A percentile compares a stretch with the other conserved stretches of the same genome.
phyloP scores from a whole-genome alignment of 2,888 invertebrate genomes.

The Pammene aurita region DNA sequence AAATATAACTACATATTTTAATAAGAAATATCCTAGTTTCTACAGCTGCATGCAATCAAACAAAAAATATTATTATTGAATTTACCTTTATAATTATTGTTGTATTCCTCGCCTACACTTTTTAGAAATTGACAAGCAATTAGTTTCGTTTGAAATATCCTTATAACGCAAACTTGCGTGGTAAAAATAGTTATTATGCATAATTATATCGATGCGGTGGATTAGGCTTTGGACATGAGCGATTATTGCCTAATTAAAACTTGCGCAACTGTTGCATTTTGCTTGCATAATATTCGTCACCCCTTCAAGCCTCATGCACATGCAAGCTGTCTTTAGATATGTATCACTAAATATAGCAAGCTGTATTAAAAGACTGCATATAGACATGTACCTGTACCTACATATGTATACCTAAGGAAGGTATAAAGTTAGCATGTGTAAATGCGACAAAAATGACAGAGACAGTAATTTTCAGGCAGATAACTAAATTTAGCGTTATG shows the following conservation, averaged over 20 bases:
- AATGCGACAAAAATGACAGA: no score
- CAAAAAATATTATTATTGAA: not conserved
- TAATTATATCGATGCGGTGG: constrained; percentile 21
- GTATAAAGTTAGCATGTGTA: no score
- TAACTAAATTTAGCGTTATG: no score
- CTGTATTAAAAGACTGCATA: no score
- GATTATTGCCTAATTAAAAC: constrained; percentile 10
- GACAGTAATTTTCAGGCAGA: no score
- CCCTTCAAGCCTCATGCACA: not conserved
- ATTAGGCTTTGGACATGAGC: constrained; percentile 26
- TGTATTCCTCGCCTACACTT: no score
- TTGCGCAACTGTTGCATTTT: constrained; percentile 12
- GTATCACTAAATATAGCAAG: no score
- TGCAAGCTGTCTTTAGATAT: no score
- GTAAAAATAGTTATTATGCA: constrained; percentile 25
- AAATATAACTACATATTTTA: not conserved
- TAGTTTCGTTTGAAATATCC: constrained; percentile 19
- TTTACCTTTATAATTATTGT: not conserved
- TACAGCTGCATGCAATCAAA: not conserved
- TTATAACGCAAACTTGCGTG: constrained; percentile 29
- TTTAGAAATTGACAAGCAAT: constrained; percentile 22
- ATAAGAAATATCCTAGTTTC: not conserved
- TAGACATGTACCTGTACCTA: no score
- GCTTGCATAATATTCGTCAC: constrained; percentile 16
- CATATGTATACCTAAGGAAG: no score